Base-by-base conservation (phyloP, 2,888 invertebrate species). In the Caenorhabditis sulstoni region DNA sequence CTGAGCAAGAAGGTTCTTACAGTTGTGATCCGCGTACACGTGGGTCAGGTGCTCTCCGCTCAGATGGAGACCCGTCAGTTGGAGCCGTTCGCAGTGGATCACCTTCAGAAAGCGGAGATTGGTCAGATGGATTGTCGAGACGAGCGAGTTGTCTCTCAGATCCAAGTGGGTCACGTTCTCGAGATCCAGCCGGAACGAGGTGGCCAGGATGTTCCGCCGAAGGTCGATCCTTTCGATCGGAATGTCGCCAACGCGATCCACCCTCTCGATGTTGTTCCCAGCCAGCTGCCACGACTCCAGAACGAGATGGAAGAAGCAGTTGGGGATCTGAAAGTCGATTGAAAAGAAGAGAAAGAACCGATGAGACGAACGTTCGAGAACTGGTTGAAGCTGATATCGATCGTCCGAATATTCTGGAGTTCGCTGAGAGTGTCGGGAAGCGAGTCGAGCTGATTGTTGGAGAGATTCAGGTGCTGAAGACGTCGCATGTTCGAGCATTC, bases 71-170 rank as follows among this genome's bases (percentile, higher is more conserved):
- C 87, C 87, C 47, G 87, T 86, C 79, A 92, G 88, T 35, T 87
- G 87, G 75, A 91, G 91, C 7, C 91, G 87, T 70, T 91, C 91
- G 86, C 91, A 91, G 81, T 91, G 91, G 37, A 92, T 81, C 76
- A 91, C 91, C 70, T 81, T 76, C 47, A 87, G 82, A 37, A 88
- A 87, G 50, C 88, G 84, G 14, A 92, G 74, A 47, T 90, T 86
- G 20, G 91, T 88, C 35, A 92, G 85, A 84, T 91, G 91, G 39
- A 92, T 74, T 3, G 78, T 77, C 0, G 83, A 79, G 9, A 88
- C 85, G 41, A 84, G 65, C 0, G 80, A 58, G 83, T 92, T 92
- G 84, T 92, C 91, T 4, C 91, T 81, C 35, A 92, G 85, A 85
- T 92, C 92, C 50, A 92, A 76, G 83, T 91, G 91, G 12, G 76